Evolutionary conservation across 2,797 vertebrate species (phyloP), one percentile per base, ranked within the genome.

Genomic region (Kryptolebias ocellatus): DNA sequence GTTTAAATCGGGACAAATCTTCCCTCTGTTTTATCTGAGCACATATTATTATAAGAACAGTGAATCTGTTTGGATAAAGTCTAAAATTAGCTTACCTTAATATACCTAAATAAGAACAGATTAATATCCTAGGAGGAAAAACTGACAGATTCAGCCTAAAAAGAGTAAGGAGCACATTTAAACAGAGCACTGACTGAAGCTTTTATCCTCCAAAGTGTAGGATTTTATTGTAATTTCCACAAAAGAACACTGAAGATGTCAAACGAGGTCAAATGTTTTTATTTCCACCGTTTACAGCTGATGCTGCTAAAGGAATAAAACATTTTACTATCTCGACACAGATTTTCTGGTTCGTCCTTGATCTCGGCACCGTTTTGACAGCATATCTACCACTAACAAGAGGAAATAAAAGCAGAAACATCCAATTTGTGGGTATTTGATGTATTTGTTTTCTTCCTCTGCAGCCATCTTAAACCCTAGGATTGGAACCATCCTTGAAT

Each of bases 141-240:
- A 10, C 20, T 10, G 37, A 10, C 16, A 42, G 20, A 46, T n/a
- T 9, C 17, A 34, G 28, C n/a, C 45, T 37, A 4, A 14, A 52
- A 16, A 17, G 52, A 64, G 47, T n/a, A 8, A 0, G 42, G 28
- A 42, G 49, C 2, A 16, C 24, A 7, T 57, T 64, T 14, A 34
- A 64, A 61, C 20, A 57, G 27, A 42, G 28, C 46, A 15, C 8
- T 60, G 60, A 15, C 50, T 5, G 20, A 14, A 60, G 64, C 28
- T 55, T 64, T 67, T 44, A 34, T 52, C 37, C 44, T 64, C 34
- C n/a, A 1, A 28, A 31, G 59, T 29, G 53, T n/a, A 60, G 15
- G 11, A 58, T 59, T 29, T 15, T 24, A 45, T 39, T 74, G 70
- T 54, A 4, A 60, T 60, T 53, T 73, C 18, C 39, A 60, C 57